Evolutionary conservation across 2,113 vertebrate genomes (phyloP).

Genomic region (Pelmatolapia mariae): DNA sequence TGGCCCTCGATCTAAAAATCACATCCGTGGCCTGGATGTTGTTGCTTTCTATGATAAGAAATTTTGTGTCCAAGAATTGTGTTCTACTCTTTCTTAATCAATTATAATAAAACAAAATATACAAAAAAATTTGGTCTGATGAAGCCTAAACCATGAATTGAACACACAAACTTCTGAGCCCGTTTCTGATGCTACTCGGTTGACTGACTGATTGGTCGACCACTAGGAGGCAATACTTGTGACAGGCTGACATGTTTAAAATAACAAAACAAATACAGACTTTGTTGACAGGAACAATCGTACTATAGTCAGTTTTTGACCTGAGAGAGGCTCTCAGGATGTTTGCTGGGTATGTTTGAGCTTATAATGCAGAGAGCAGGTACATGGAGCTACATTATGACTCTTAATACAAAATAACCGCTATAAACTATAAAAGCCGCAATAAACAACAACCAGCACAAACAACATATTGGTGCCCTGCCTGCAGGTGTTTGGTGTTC

Average conservation of each 20-base stretch:
- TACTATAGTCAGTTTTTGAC: background rate
- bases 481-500: fast-evolving
- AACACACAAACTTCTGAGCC: background rate
- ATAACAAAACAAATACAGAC: background rate
- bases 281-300: background rate
- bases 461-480: background rate
- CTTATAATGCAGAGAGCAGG: background rate
- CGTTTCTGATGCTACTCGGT: background rate
- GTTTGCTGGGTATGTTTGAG: background rate
- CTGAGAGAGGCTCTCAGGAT: background rate
- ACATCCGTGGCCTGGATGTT: background rate
- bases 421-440: background rate
- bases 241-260: background rate
- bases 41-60: fast-evolving
- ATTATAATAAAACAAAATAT: background rate
- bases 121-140: background rate
- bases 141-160: background rate
- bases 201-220: background rate
- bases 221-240: background rate
- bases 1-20: background rate
- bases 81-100: fast-evolving
- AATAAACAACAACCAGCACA: background rate
- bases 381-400: fast-evolving
- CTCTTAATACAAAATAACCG: background rate
- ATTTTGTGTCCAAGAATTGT: fast-evolving